Conservation (phyloP, 2,888 invertebrate genomes). For the Catocala sponsa region DNA sequence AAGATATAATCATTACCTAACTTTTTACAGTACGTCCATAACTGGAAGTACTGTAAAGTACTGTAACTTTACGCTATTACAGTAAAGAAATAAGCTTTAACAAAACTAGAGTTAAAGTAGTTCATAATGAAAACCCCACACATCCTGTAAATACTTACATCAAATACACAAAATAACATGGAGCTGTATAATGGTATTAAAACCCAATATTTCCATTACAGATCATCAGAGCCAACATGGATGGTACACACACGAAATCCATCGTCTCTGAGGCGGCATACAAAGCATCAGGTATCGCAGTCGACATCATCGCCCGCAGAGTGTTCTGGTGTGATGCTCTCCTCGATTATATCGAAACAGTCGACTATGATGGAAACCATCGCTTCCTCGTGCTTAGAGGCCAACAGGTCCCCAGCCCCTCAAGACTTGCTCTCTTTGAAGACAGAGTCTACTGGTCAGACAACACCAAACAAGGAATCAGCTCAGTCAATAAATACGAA, state of each 20-base stretch:
- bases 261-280: constrained; percentile 97
- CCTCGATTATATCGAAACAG: constrained; percentile 98
- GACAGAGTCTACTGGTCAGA: constrained; percentile 97
- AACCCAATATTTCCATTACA: constrained; percentile 45
- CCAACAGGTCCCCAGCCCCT: constrained; percentile 95
- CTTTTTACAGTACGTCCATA: too few species aligned
- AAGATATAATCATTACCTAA: too few species aligned
- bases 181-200: too few species aligned
- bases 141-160: too few species aligned
- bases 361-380: constrained; percentile 96
- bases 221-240: constrained; percentile 96
- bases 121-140: too few species aligned
- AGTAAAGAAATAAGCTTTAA: too few species aligned
- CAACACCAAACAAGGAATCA: constrained; percentile 95
- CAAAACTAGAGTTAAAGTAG: too few species aligned
- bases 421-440: constrained; percentile 94
- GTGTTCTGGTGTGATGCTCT: constrained; percentile 99
- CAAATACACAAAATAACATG: too few species aligned
- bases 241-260: constrained; percentile 94
- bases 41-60: too few species aligned
- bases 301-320: constrained; percentile 96
- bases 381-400: constrained; percentile 94
- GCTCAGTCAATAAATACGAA: constrained; percentile 95
- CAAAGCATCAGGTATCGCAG: constrained; percentile 96
- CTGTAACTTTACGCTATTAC: too few species aligned